Evolutionary conservation across 2,888 invertebrate species (phyloP).

Genomic region (Scaptomyza caliginosa): DNA sequence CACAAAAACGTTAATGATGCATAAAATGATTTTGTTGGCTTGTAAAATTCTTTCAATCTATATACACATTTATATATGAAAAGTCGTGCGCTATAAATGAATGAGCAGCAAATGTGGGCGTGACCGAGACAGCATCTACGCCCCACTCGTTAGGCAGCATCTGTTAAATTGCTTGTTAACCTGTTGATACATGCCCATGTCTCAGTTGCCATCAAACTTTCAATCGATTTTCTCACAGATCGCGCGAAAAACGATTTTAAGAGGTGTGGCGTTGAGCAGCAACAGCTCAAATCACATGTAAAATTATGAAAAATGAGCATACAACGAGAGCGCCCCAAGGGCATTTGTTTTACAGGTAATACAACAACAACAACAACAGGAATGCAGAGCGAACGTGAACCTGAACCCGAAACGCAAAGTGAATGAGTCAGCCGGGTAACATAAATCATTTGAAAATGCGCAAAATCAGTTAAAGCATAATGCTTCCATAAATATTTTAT

Average conservation of each 20-base stretch:
- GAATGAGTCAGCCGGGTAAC: slow-evolving; percentile 72
- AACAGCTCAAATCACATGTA: slow-evolving; percentile 66
- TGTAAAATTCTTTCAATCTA: slow-evolving; percentile 68
- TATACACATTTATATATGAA: slow-evolving; percentile 21
- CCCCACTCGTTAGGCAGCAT: slow-evolving; percentile 44
- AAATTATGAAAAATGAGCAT: slow-evolving; percentile 74
- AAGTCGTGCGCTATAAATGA: slow-evolving; percentile 68
- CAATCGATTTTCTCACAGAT: slow-evolving; percentile 57
- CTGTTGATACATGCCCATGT: slow-evolving; percentile 67
- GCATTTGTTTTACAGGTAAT: slow-evolving; percentile 38
- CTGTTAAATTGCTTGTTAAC: slow-evolving; percentile 69
- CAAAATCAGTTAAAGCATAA: slow-evolving; percentile 77
- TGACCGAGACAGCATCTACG: slow-evolving; percentile 4
- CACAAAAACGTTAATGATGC: slow-evolving; percentile 79
- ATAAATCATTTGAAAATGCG: slow-evolving; percentile 73
- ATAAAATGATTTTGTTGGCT: slow-evolving; percentile 79
- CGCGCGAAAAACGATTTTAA: slow-evolving; percentile 8
- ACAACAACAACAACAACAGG: slow-evolving; percentile 6
- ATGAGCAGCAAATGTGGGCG: slow-evolving; percentile 59
- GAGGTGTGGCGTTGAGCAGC: background rate
- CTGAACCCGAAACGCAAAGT: slow-evolving; percentile 27
- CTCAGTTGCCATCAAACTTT: slow-evolving; percentile 39
- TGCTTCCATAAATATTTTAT: slow-evolving; percentile 45
- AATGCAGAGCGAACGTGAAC: background rate
- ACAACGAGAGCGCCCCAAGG: slow-evolving; percentile 43